Percentiles rank a stretch among this genome's conserved stretches.
Conservation (phyloP, 2,113 vertebrate genomes). For the Hepsetus odoe region DNA sequence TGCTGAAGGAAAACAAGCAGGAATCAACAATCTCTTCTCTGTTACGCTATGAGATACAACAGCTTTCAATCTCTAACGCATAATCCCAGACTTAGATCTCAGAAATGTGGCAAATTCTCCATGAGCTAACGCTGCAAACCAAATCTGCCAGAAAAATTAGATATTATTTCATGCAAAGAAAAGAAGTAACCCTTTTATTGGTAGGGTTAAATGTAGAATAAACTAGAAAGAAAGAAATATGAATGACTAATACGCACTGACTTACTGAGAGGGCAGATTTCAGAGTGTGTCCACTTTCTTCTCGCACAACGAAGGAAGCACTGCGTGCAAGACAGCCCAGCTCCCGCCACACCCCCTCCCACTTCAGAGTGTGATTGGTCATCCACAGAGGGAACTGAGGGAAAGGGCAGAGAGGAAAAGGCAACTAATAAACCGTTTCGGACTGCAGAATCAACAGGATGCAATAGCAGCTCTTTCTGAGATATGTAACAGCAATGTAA, state of each 20-base stretch:
- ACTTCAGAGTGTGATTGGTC: constrained; percentile 89
- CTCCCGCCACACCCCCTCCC: constrained; percentile 95
- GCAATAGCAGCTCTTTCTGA: background rate
- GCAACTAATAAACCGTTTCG: background rate
- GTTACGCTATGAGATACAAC: background rate
- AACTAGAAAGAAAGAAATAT: too few species aligned
- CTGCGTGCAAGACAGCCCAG: constrained; percentile 91
- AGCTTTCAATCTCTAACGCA: too few species aligned
- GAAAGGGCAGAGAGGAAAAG: background rate
- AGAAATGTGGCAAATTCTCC: too few species aligned
- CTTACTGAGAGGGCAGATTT: constrained; percentile 92
- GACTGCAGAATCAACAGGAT: background rate
- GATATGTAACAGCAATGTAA: background rate
- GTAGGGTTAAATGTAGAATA: too few species aligned
- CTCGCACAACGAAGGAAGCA: constrained; percentile 90
- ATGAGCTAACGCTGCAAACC: too few species aligned
- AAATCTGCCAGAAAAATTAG: too few species aligned
- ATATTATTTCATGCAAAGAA: too few species aligned
- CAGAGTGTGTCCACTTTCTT: constrained; percentile 93
- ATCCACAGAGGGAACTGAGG: constrained; percentile 87
- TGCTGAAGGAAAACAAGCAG: constrained; percentile 76
- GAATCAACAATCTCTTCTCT: background rate
- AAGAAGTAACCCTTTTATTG: too few species aligned
- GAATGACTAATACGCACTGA: background rate
- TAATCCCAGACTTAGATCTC: too few species aligned